Base-by-base conservation (phyloP, 2,797 vertebrate species). In the Galago senegalensis region DNA sequence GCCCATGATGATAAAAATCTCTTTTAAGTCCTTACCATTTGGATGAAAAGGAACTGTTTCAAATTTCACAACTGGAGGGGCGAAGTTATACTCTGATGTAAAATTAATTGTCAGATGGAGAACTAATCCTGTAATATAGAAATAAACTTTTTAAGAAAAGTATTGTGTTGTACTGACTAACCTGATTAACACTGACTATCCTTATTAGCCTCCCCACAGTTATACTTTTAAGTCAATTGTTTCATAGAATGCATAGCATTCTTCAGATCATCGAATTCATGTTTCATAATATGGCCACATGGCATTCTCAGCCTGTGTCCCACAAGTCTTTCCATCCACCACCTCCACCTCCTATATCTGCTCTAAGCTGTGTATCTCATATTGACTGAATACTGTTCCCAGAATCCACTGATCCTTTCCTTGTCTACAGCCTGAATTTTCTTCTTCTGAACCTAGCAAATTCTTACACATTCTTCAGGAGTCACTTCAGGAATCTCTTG, bases 41-140 rank as follows among this genome's bases (percentile, higher is more conserved):
- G 98, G 98, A 95, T 98, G 98, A 96, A 98, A 98, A 76, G 98
- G 98, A 96, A 98, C 97, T 60, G 95, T 97, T 82, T 29, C 88
- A 94, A 98, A 98, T 93, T 34, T 97, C 77, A 98, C 89, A 53
- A 31, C 49, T 80, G 98, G 98, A 93, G 98, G 98, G 4, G 67
- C 65, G 72, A 43, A 11, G 76, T 98, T 98, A 91, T 98, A 98
- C 2, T 95, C 91, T 3, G 82, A 69, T 34, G 94, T 97, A 81
- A 98, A 98, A 29, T 79, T 58, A 88, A 98, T 58, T n/a, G 76
- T 92, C 58, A 98, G 61, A 34, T 96, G 95, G 53, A 98, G 97
- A 46, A 56, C 21, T 61, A 96, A 95, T 80, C 98, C 98, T 98
- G 63, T 58, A 63, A 88, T 17, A 94, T 11, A 96, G 72, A 97